Percentiles rank a stretch among this genome's conserved stretches.
Conservation (phyloP, 2,797 vertebrate genomes). For the Smutsia gigantea region DNA sequence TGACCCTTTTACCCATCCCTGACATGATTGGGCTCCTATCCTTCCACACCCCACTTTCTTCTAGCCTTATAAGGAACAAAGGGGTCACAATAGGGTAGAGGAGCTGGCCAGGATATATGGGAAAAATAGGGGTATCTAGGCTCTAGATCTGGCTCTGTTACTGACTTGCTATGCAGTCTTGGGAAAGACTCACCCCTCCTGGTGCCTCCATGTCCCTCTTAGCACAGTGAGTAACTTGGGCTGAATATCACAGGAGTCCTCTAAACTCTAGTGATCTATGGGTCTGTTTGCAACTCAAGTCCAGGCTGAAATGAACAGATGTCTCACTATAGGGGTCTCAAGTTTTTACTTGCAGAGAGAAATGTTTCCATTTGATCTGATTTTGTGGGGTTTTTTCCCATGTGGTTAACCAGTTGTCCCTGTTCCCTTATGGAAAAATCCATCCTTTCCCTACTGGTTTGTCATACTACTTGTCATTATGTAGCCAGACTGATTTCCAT, state of each 20-base stretch:
- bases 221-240: background rate
- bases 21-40: background rate
- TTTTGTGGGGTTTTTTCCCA: background rate
- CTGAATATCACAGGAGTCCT: background rate
- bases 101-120: background rate
- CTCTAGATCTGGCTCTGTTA: background rate
- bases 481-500: background rate
- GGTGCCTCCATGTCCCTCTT: background rate
- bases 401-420: background rate
- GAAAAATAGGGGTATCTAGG: background rate
- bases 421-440: background rate
- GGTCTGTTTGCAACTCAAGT: background rate
- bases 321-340: background rate
- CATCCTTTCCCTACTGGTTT: background rate
- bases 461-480: background rate
- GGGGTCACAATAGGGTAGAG: background rate
- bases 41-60: background rate
- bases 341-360: background rate
- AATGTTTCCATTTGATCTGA: background rate
- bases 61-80: background rate
- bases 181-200: background rate
- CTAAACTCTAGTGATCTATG: background rate
- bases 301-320: background rate
- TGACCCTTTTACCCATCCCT: background rate
- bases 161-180: background rate